Evolutionary conservation across 2,797 vertebrate genomes (phyloP).

Genomic region (Gadopsis marmoratus): DNA sequence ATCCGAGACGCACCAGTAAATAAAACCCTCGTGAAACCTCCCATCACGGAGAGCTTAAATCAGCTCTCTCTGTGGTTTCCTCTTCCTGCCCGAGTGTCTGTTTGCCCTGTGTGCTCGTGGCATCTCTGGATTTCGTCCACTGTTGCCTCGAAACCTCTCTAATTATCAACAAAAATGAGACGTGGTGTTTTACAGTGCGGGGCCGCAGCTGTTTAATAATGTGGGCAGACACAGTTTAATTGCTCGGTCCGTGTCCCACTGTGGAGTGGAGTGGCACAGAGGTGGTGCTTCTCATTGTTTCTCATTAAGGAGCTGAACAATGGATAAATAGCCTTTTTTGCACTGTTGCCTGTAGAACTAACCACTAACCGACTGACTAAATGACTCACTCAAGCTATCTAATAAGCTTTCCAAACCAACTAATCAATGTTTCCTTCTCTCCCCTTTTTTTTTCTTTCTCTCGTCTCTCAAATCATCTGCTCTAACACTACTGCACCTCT

Average conservation of each 20-base stretch:
- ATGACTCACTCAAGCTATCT: constrained; percentile 35
- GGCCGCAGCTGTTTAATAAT: constrained; percentile 32
- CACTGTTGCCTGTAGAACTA: constrained; percentile 25
- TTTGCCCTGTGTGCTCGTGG: background rate
- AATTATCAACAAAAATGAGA: constrained; percentile 18
- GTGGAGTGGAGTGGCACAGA: constrained; percentile 4
- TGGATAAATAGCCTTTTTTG: constrained; percentile 13
- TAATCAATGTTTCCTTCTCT: constrained; percentile 65
- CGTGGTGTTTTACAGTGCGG: constrained; percentile 10
- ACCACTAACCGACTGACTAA: constrained; percentile 46
- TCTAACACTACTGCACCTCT: constrained; percentile 56
- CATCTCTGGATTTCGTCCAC: background rate
- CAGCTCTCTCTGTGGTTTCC: background rate
- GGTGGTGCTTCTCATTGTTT: constrained; percentile 26
- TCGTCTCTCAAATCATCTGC: constrained; percentile 36
- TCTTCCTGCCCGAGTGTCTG: background rate
- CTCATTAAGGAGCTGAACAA: constrained; percentile 22
- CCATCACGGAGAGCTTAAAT: background rate
- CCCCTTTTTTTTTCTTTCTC: constrained; percentile 26
- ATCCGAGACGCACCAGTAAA: background rate
- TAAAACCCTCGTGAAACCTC: constrained; percentile 20
- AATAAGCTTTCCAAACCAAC: constrained; percentile 55
- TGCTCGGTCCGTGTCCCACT: background rate
- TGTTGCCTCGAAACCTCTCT: constrained; percentile 1
- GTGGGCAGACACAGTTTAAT: constrained; percentile 24